Evolutionary conservation across 2,888 invertebrate species (phyloP), one percentile per base, ranked within the genome.

Genomic region (Liodrosophila aerea): DNA sequence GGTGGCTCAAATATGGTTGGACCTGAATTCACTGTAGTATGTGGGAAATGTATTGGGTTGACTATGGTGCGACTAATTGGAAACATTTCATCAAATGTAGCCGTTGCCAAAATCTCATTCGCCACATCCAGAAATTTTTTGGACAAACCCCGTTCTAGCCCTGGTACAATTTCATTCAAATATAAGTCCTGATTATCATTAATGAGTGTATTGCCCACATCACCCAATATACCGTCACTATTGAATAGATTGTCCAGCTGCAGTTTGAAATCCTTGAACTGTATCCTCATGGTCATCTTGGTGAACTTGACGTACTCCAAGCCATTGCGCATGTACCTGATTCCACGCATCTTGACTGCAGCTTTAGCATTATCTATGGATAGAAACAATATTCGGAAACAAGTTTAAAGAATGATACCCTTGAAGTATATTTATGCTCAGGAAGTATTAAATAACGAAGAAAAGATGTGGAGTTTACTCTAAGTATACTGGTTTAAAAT

Each of bases 71-170:
- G 74, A 7, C 76, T 65, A 0, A 80, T 71, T n/a, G 90, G 90
- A 65, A 90, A 90, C 89, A 90, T 89, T 82, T 90, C 90, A 72
- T 90, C 90, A 33, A 83, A 90, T 3, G 90, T 90, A 0, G 90
- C 88, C 4, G 86, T 86, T 12, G 76, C 76, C 49, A 90, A 68
- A 31, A 90, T 87, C 47, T 88, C 81, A 74, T 90, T 90, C 4
- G 90, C 89, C 29, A 90, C 89, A 56, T 87, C 87, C 1, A 89
- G 53, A 52, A 90, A 90, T 58, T 89, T 89, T 46, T 88, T 82
- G 3, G 90, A 88, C 13, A 90, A 61, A 3, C 88, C 88, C 22
- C 85, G 87, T 63, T 90, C 90, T 43, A 90, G 69, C 2, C 90
- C 90, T 0, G 90, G 90, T 47, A 88, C 85, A 41, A 90, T 88